Evolutionary conservation across 2,113 vertebrate genomes (phyloP).

Genomic region (Pedetes capensis): DNA sequence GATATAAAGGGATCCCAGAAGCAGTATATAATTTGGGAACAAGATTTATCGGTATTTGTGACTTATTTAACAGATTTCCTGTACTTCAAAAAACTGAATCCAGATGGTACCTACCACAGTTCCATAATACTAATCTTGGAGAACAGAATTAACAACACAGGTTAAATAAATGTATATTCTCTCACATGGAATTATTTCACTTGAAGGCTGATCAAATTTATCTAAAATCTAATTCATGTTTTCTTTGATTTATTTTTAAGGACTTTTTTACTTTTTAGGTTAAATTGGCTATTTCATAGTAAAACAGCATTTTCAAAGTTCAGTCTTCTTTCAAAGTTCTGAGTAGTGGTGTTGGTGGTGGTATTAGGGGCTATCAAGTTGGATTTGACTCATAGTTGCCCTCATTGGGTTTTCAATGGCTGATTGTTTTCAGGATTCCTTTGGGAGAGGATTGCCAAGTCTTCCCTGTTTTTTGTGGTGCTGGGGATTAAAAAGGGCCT

Average conservation of each 20-base stretch:
- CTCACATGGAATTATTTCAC: background rate
- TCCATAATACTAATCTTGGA: background rate
- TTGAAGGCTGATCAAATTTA: background rate
- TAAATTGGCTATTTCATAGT: constrained; percentile 33
- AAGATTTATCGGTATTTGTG: constrained; percentile 27
- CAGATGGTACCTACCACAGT: background rate
- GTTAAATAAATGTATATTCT: background rate
- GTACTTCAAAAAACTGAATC: constrained; percentile 8
- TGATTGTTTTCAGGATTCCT: too few relatives aligned
- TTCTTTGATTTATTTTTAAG: background rate
- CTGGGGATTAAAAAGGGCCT: too few relatives aligned
- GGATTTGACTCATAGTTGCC: too few relatives aligned
- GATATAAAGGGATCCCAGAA: background rate
- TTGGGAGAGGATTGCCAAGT: too few relatives aligned
- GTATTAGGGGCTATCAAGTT: too few relatives aligned
- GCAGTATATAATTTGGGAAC: background rate
- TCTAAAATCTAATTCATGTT: constrained; percentile 16
- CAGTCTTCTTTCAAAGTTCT: too few relatives aligned
- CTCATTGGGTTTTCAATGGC: too few relatives aligned
- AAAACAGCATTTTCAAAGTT: constrained; percentile 40
- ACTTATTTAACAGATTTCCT: background rate
- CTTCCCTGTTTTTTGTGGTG: too few relatives aligned
- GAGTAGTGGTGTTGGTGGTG: too few relatives aligned
- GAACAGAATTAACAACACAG: background rate
- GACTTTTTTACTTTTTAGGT: background rate